Evolutionary conservation across 2,888 invertebrate genomes (phyloP).

Genomic region (Apeira syringaria): DNA sequence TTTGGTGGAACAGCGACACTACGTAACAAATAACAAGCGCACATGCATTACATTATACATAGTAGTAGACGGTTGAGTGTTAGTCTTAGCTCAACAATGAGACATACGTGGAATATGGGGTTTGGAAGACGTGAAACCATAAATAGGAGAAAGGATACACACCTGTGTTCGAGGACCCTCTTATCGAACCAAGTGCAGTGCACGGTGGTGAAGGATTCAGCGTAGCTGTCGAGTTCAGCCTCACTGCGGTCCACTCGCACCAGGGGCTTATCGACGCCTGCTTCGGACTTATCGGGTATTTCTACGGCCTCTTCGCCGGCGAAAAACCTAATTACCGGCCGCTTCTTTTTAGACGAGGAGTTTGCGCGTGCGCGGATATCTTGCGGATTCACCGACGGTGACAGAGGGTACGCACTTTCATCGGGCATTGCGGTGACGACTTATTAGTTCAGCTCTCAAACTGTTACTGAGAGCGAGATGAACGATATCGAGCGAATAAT

Average conservation of each 20-base stretch:
- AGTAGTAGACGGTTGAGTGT: no score
- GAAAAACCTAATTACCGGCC: conserved; percentile 63
- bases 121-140: no score
- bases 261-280: conserved; percentile 66
- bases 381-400: conserved; percentile 73
- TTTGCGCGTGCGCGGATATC: conserved; percentile 84
- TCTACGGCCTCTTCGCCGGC: conserved; percentile 70
- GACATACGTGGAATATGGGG: no score
- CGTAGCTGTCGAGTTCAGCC: conserved; percentile 80
- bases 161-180: conserved; percentile 85
- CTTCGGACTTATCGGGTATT: conserved; percentile 74
- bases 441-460: conserved; percentile 32
- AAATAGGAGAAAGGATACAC: no score
- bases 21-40: no score
- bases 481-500: conserved; percentile 44
- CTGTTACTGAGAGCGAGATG: conserved; percentile 40
- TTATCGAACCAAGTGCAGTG: conserved; percentile 82
- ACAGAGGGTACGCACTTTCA: conserved; percentile 81
- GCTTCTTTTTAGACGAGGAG: conserved; percentile 70
- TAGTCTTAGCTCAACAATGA: no score
- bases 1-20: no score
- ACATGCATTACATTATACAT: no score
- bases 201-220: conserved; percentile 74
- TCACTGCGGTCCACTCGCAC: conserved; percentile 68
- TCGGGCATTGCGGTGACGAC: conserved; percentile 77